Evolutionary conservation across 2,888 invertebrate species (phyloP).

Genomic region (Cheilosia impressa): DNA sequence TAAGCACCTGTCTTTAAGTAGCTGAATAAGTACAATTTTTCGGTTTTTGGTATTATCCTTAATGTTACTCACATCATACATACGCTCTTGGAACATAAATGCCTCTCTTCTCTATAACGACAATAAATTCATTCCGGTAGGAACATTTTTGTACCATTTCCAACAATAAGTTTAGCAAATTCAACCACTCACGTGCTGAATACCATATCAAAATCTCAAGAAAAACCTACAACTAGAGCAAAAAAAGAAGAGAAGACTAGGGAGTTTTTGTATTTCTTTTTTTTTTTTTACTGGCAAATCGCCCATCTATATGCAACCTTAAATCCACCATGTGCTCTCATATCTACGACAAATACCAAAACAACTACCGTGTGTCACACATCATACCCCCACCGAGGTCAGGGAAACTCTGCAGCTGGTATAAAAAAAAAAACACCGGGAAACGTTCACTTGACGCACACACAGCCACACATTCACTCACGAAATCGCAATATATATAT

Average conservation of each 20-base stretch:
- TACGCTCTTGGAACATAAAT: neutral
- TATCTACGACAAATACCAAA: conserved; percentile 41
- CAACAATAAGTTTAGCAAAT: conserved; percentile 54
- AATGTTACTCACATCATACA: neutral
- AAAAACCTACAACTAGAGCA: conserved; percentile 23
- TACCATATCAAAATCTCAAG: conserved; percentile 30
- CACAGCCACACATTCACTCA: neutral
- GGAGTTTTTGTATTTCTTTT: neutral
- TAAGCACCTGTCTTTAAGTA: conserved; percentile 6
- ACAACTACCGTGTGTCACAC: conserved; percentile 54
- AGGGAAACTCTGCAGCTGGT: conserved; percentile 65
- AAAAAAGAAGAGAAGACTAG: conserved; percentile 18
- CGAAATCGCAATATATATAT: conserved; percentile 14
- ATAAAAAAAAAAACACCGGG: conserved; percentile 37
- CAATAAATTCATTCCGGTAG: conserved; percentile 19
- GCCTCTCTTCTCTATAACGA: neutral
- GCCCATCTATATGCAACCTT: conserved; percentile 42
- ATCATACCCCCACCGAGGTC: conserved; percentile 58
- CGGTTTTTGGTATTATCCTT: neutral
- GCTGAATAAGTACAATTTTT: neutral
- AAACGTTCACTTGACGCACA: conserved; percentile 28
- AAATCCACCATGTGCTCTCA: conserved; percentile 49
- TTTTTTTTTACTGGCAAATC: conserved; percentile 56
- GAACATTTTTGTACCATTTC: conserved; percentile 9
- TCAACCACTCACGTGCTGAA: conserved; percentile 65